Percentiles rank a stretch among this genome's conserved stretches.
phyloP scores from a whole-genome alignment of 92 coral and sea anemone genomes.

The Isaurus tuberculatus region DNA sequence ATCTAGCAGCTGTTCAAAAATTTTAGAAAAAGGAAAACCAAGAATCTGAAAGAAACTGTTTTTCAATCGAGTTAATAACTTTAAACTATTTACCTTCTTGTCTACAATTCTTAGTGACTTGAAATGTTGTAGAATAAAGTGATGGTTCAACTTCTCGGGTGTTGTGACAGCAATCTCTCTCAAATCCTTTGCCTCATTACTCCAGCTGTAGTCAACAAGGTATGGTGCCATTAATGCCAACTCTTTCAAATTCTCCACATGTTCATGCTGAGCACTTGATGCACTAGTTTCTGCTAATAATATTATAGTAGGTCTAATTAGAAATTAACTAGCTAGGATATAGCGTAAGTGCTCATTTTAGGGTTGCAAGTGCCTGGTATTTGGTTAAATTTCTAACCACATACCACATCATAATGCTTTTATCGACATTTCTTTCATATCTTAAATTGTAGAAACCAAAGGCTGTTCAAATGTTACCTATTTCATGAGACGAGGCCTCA shows the following conservation, averaged over 20 bases:
- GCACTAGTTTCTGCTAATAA: not conserved
- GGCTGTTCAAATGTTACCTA: too few relatives aligned
- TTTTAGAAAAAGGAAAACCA: too few relatives aligned
- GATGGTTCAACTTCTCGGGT: slow-evolving; percentile 81
- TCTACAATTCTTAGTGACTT: slow-evolving; percentile 97
- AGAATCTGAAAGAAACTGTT: slow-evolving; percentile 1
- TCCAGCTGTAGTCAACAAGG: slow-evolving; percentile 91
- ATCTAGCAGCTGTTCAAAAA: too few relatives aligned
- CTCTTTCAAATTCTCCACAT: slow-evolving; percentile 80
- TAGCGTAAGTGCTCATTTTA: too few relatives aligned
- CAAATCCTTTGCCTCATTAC: slow-evolving; percentile 85
- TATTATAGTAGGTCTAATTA: not conserved
- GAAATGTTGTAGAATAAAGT: slow-evolving; percentile 84
- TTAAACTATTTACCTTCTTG: slow-evolving; percentile 74
- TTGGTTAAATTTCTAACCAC: too few relatives aligned
- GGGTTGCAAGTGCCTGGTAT: too few relatives aligned
- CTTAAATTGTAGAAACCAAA: too few relatives aligned
- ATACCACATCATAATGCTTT: too few relatives aligned
- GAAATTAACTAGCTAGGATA: not conserved
- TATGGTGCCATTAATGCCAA: slow-evolving; percentile 87
- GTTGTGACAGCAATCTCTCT: slow-evolving; percentile 93
- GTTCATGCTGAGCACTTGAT: slow-evolving; percentile 77
- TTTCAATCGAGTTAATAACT: not conserved
- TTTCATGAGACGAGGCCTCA: too few relatives aligned
- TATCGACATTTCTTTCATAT: too few relatives aligned